These are phyloP conservation scores for Plagiodera versicolora DNA, from an alignment of 2,888 invertebrate genomes.

Conservation along the genomic window DNA sequence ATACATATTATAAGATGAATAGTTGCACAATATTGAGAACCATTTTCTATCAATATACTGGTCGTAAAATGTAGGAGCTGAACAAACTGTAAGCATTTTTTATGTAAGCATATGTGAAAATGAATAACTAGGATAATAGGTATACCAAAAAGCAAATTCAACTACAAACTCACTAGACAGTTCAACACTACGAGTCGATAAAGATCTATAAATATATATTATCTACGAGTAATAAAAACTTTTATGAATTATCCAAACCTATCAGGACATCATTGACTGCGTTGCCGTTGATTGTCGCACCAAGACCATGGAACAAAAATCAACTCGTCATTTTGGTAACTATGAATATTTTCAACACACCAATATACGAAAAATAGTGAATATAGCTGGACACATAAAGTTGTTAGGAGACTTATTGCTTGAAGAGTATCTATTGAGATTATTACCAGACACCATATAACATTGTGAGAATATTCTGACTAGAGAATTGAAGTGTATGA, in stretches of 20 bases:
- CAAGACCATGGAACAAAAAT: conserved; percentile 50
- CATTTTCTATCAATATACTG: too few relatives aligned
- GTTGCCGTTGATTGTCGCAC: conserved; percentile 40
- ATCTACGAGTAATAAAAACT: conserved; percentile 22
- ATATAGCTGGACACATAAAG: too few relatives aligned
- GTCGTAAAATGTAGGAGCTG: too few relatives aligned
- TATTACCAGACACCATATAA: too few relatives aligned
- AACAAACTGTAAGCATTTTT: not conserved
- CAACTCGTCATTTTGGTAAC: not conserved
- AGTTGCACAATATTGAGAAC: too few relatives aligned
- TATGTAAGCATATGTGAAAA: not conserved
- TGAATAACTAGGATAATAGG: not conserved
- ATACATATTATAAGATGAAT: too few relatives aligned
- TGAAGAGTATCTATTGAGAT: too few relatives aligned
- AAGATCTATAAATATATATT: conserved; percentile 21
- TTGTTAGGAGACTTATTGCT: too few relatives aligned
- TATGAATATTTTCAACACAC: too few relatives aligned
- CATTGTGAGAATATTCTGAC: too few relatives aligned
- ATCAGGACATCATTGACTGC: conserved; percentile 57
- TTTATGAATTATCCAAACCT: conserved; percentile 52
- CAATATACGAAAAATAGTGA: too few relatives aligned
- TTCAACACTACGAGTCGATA: conserved; percentile 22
- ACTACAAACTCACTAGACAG: not conserved
- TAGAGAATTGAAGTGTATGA: too few relatives aligned
- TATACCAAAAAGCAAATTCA: not conserved